These are phyloP conservation scores for Nomia melanderi DNA, from an alignment of 1,140 invertebrate genomes.

Conservation along the genomic window DNA sequence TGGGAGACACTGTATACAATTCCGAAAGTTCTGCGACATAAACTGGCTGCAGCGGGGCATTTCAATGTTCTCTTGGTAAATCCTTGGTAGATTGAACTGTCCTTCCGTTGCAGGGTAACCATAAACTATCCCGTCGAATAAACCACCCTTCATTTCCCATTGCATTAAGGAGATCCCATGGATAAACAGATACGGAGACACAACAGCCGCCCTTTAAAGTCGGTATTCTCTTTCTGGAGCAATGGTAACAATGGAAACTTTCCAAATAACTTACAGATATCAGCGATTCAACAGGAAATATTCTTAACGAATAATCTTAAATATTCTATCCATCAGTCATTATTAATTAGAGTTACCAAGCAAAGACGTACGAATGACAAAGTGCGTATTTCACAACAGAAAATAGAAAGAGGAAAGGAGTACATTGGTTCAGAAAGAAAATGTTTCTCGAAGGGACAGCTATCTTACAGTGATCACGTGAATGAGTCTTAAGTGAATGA, in stretches of 20 bases:
- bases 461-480: slow-evolving; percentile 61
- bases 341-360: too few species aligned
- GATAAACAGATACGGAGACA: slow-evolving; percentile 67
- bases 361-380: too few species aligned
- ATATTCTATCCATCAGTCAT: too few species aligned
- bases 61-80: slow-evolving; percentile 64
- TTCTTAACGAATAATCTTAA: too few species aligned
- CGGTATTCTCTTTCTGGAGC: slow-evolving; percentile 10
- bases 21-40: slow-evolving; percentile 6
- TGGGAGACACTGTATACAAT: background rate
- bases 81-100: slow-evolving; percentile 73
- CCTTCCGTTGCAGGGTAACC: slow-evolving; percentile 62
- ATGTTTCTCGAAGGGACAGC: background rate
- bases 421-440: background rate
- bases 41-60: slow-evolving; percentile 32
- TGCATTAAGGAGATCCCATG: slow-evolving; percentile 73
- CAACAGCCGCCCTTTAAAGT: slow-evolving; percentile 40
- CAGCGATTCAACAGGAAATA: too few species aligned
- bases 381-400: too few species aligned
- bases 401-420: background rate
- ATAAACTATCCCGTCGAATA: slow-evolving; percentile 70
- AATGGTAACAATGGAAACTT: background rate
- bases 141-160: slow-evolving; percentile 65
- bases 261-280: too few species aligned
- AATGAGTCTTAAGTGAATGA: slow-evolving; percentile 52